phyloP scores from a whole-genome alignment of 2,113 vertebrate species.

The Mustela nigripes region DNA sequence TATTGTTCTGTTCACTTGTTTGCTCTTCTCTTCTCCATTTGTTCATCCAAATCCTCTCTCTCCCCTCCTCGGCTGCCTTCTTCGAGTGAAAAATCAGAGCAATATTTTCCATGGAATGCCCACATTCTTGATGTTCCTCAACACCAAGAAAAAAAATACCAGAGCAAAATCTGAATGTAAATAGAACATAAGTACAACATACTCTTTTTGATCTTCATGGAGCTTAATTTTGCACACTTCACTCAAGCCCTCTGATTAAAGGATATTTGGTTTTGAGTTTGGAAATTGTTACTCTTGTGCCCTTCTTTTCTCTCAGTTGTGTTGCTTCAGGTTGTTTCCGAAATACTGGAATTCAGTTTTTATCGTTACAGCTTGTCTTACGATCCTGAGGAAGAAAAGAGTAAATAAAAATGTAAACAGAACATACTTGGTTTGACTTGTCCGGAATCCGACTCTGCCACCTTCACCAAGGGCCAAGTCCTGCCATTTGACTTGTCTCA shows the following conservation, averaged over 20 bases:
- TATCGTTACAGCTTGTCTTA: neutral
- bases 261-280: slow-evolving; percentile 34
- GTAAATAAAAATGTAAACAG: neutral
- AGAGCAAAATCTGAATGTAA: neutral
- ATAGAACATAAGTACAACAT: neutral
- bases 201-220: neutral
- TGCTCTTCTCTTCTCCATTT: neutral
- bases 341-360: neutral
- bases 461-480: neutral
- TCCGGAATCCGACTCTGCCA: neutral
- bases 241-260: neutral
- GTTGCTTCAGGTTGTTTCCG: neutral
- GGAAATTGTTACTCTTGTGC: neutral
- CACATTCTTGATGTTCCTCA: neutral
- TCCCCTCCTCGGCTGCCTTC: neutral
- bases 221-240: neutral
- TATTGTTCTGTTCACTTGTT: neutral
- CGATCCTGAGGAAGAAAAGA: neutral
- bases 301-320: fast-evolving
- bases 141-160: neutral
- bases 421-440: neutral
- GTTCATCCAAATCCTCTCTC: neutral
- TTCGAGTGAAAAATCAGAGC: slow-evolving; percentile 12
- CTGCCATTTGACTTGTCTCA: neutral
- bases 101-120: neutral